These are phyloP conservation scores for Ametastegia equiseti DNA, from an alignment of 2,888 invertebrate species.

Conservation along the genomic window DNA sequence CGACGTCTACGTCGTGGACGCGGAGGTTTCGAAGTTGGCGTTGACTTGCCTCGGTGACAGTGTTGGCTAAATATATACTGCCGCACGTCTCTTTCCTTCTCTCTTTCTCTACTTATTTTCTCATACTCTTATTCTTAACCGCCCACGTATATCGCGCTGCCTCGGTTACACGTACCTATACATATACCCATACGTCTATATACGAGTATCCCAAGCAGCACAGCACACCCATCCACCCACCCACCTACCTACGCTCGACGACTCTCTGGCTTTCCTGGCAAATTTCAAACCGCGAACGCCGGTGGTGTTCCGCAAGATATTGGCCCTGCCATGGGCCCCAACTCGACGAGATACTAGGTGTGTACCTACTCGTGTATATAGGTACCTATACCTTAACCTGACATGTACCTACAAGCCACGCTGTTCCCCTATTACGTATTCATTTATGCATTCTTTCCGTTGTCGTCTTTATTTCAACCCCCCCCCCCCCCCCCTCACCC, in stretches of 20 bases:
- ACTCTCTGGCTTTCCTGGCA: constrained; percentile 19
- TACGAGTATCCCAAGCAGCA: too few relatives aligned
- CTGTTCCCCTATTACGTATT: constrained; percentile 12
- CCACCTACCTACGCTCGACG: neutral
- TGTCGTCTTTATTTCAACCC: neutral
- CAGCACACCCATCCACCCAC: too few relatives aligned
- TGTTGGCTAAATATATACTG: constrained; percentile 43
- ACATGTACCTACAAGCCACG: neutral
- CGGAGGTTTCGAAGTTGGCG: constrained; percentile 3
- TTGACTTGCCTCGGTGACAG: constrained; percentile 41
- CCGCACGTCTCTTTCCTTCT: constrained; percentile 1
- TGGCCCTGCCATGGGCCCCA: constrained; percentile 29
- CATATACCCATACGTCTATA: neutral
- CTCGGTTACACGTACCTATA: neutral
- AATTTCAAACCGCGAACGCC: constrained; percentile 31
- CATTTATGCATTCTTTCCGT: constrained; percentile 10
- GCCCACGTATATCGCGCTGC: constrained; percentile 19
- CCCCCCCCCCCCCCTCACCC: neutral
- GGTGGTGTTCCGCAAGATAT: constrained; percentile 35
- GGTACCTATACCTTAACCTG: neutral
- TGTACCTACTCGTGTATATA: neutral
- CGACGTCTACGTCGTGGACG: constrained; percentile 23
- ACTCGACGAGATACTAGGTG: neutral
- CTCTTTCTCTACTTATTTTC: neutral
- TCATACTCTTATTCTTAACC: constrained; percentile 43